Conservation (phyloP, 2,888 invertebrate species). For the Thera britannica region DNA sequence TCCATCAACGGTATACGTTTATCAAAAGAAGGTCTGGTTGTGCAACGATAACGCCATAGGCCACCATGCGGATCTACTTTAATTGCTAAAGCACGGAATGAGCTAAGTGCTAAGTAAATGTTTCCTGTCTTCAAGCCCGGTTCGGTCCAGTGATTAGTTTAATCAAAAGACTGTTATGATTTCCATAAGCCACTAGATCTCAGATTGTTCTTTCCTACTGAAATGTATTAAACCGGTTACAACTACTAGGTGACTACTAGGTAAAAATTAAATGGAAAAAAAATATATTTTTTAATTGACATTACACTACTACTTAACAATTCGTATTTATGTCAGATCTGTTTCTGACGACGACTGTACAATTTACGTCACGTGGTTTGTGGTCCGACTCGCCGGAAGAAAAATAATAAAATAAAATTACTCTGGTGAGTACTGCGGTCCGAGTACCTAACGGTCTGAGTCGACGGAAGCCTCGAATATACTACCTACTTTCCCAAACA, state of each 20-base stretch:
- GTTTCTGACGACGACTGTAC: too few relatives aligned
- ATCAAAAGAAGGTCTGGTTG: conserved; percentile 20
- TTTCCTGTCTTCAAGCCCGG: conserved; percentile 23
- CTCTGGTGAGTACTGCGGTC: too few relatives aligned
- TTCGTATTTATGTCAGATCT: too few relatives aligned
- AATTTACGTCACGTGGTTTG: too few relatives aligned
- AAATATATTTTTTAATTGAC: too few relatives aligned
- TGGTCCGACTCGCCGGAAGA: too few relatives aligned
- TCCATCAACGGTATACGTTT: background rate
- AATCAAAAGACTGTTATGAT: background rate
- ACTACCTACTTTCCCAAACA: background rate
- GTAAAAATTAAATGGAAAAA: too few relatives aligned
- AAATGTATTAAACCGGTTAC: background rate
- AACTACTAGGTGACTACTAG: background rate
- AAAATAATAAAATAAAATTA: too few relatives aligned
- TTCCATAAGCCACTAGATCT: background rate
- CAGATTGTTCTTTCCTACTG: background rate
- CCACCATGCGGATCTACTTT: conserved; percentile 31
- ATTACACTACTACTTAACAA: too few relatives aligned
- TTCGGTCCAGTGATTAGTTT: background rate
- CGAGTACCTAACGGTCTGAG: too few relatives aligned
- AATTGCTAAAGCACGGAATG: conserved; percentile 20
- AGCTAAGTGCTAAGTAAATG: conserved; percentile 8
- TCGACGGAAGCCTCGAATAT: background rate
- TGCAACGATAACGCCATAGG: conserved; percentile 16